Evolutionary conservation across 2,797 vertebrate genomes (phyloP).

Genomic region (Podargus strigoides): DNA sequence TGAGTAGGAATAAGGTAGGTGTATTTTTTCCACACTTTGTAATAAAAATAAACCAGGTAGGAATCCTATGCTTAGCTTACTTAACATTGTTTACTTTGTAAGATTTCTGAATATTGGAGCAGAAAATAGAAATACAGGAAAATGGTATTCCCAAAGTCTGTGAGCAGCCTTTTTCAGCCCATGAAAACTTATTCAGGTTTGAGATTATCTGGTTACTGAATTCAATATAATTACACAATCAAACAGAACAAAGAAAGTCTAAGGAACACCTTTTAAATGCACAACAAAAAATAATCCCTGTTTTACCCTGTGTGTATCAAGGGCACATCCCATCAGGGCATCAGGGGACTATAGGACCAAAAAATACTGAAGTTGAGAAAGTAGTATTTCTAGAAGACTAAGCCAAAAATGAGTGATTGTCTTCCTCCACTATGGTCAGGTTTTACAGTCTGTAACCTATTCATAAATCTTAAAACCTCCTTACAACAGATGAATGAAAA

Average conservation of each 20-base stretch:
- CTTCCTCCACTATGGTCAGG: not conserved
- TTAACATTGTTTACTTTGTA: not conserved
- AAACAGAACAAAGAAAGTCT: not conserved
- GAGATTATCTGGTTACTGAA: not conserved
- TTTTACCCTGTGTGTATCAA: not conserved
- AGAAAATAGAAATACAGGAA: not conserved
- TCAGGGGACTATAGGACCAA: rapidly evolving
- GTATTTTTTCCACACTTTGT: not conserved
- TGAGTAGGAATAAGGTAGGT: not conserved
- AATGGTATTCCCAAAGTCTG: not conserved
- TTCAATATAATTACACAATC: not conserved
- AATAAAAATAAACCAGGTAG: not conserved
- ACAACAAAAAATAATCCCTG: not conserved
- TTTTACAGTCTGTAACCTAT: not conserved
- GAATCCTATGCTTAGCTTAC: not conserved
- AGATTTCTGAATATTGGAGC: not conserved
- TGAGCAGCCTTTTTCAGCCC: not conserved
- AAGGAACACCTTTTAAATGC: not conserved
- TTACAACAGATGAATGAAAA: not conserved
- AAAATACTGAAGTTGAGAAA: not conserved
- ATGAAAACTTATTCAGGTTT: not conserved
- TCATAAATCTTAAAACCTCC: not conserved
- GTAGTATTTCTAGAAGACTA: not conserved
- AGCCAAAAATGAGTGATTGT: not conserved
- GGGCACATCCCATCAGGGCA: not conserved